These are phyloP conservation scores for Pocillopora damicornis DNA, from an alignment of 64 coral and sea anemone genomes.

Conservation along the genomic window DNA sequence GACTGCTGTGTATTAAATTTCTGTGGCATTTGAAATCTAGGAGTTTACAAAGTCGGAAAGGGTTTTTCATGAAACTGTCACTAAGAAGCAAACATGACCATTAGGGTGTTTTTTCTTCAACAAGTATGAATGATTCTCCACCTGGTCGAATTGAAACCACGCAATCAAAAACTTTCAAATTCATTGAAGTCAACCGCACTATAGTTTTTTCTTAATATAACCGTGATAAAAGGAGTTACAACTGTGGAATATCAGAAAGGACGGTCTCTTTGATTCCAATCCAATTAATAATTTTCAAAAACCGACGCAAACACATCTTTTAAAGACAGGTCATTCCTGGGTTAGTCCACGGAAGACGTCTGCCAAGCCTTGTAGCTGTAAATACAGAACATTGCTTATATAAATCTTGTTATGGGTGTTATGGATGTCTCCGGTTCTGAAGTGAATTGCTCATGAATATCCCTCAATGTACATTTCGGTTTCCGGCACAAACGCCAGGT, in stretches of 20 bases:
- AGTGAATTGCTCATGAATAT: not conserved
- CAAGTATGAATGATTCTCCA: not conserved
- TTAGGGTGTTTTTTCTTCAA: not conserved
- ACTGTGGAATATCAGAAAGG: not conserved
- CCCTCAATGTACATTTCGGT: not conserved
- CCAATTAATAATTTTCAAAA: slow-evolving; percentile 15
- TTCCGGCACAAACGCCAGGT: not conserved
- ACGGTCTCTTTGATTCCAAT: slow-evolving; percentile 5
- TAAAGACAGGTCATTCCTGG: not conserved
- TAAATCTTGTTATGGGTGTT: not conserved
- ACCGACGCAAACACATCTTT: not conserved
- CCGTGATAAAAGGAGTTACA: not conserved
- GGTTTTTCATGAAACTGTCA: not conserved
- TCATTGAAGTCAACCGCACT: too few species aligned
- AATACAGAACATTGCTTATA: not conserved
- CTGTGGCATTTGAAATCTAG: not conserved
- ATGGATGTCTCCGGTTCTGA: not conserved
- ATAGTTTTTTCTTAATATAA: not conserved
- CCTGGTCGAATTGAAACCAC: not conserved
- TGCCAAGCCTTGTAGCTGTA: not conserved
- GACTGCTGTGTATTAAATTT: slow-evolving; percentile 1
- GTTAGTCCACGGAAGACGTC: not conserved
- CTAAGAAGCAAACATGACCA: not conserved
- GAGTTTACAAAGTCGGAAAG: not conserved
- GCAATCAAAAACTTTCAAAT: not conserved